Conservation (phyloP, 2,113 vertebrate species). For the Sclerurus mexicanus region DNA sequence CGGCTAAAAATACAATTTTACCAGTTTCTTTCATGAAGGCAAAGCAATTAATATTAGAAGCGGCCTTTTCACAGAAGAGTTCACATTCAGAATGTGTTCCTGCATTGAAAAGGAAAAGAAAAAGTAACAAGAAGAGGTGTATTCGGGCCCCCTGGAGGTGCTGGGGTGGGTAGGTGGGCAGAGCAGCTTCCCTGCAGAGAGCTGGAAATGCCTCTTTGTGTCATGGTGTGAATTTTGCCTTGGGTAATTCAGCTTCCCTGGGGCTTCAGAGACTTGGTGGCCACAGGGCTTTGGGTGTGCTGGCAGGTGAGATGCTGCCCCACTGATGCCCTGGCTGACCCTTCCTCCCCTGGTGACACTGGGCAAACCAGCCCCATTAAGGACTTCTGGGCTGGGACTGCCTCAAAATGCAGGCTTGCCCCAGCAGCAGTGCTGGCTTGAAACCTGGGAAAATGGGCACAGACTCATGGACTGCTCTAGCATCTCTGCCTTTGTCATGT, state of each 20-base stretch:
- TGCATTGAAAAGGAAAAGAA: slow-evolving; percentile 20
- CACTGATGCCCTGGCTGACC: fast-evolving
- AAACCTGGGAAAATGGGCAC: background rate
- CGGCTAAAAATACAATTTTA: slow-evolving; percentile 70
- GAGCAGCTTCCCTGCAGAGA: slow-evolving; percentile 22
- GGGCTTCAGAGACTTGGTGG: background rate
- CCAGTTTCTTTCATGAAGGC: slow-evolving; percentile 33
- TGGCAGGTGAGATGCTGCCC: background rate
- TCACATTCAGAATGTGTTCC: slow-evolving; percentile 49
- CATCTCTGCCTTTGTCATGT: background rate
- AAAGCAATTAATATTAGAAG: slow-evolving; percentile 64
- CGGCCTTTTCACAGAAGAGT: slow-evolving; percentile 52
- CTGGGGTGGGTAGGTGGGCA: background rate
- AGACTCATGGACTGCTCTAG: background rate
- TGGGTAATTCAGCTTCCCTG: background rate
- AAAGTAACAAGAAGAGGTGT: background rate
- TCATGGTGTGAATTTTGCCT: too few relatives aligned
- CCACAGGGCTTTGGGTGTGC: background rate
- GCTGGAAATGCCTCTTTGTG: slow-evolving; percentile 7
- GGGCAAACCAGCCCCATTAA: background rate
- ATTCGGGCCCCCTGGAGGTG: background rate
- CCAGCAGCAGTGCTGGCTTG: background rate
- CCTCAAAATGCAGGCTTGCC: background rate
- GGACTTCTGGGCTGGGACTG: background rate
- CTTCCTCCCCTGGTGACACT: fast-evolving